These are phyloP conservation scores for Ectropis crepuscularia DNA, from an alignment of 2,888 invertebrate genomes.

Conservation along the genomic window DNA sequence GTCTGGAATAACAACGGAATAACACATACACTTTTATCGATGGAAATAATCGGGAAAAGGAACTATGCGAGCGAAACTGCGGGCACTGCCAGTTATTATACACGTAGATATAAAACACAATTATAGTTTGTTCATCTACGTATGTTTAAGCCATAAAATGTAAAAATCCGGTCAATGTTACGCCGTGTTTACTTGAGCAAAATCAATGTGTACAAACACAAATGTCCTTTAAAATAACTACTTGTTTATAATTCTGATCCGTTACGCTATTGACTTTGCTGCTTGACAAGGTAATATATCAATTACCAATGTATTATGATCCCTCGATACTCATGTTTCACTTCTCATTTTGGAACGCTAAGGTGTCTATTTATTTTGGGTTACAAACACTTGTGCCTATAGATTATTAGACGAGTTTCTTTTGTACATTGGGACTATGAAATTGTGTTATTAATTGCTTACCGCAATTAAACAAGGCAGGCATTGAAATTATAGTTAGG, in stretches of 20 bases:
- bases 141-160: conserved; percentile 19
- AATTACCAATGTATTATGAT: conserved; percentile 36
- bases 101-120: no score
- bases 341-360: not conserved
- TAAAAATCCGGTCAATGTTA: conserved; percentile 41
- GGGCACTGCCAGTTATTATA: not conserved
- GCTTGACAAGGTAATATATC: conserved; percentile 45
- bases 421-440: conserved; percentile 1
- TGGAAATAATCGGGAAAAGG: no score
- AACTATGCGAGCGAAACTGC: no score
- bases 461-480: not conserved
- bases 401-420: not conserved
- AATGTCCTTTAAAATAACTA: conserved; percentile 43
- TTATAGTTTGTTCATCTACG: no score
- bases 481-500: no score
- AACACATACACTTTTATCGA: no score
- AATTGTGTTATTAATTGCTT: conserved; percentile 12
- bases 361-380: conserved; percentile 19
- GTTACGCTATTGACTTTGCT: conserved; percentile 49
- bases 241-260: conserved; percentile 42
- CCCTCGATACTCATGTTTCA: conserved; percentile 21
- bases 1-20: no score
- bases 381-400: conserved; percentile 19
- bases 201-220: conserved; percentile 44
- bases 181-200: conserved; percentile 37